A percentile compares a stretch with the other conserved stretches of the same genome.
Conservation (phyloP, 2,888 invertebrate genomes). For the Tachystola acroxantha region DNA sequence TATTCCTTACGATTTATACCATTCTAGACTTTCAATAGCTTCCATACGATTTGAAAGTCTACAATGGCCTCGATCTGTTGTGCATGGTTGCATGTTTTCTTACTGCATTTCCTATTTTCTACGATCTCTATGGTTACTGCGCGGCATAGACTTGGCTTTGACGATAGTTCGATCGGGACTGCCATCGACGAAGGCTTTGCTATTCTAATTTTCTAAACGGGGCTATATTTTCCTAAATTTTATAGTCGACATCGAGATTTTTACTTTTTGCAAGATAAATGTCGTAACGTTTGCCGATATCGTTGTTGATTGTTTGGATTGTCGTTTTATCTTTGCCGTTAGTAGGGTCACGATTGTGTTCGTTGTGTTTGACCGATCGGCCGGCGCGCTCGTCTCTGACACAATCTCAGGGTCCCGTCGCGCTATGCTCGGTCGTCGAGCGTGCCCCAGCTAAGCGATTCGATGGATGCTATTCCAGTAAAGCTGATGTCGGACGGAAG, state of each 20-base stretch:
- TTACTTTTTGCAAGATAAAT: slow-evolving; percentile 57
- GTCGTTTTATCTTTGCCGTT: slow-evolving; percentile 46
- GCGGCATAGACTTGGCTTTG: slow-evolving; percentile 76
- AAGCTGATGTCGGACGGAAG: slow-evolving; percentile 75
- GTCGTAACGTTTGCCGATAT: slow-evolving; percentile 62
- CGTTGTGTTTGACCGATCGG: slow-evolving; percentile 49
- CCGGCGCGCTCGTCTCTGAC: slow-evolving; percentile 59
- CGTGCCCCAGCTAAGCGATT: slow-evolving; percentile 67
- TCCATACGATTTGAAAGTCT: slow-evolving; percentile 36
- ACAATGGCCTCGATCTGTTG: slow-evolving; percentile 36
- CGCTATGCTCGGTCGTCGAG: slow-evolving; percentile 58
- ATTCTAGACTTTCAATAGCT: slow-evolving; percentile 44
- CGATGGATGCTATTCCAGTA: slow-evolving; percentile 76
- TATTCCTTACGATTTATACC: slow-evolving; percentile 37
- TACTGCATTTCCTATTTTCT: slow-evolving; percentile 69
- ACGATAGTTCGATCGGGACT: slow-evolving; percentile 62
- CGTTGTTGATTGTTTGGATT: slow-evolving; percentile 50
- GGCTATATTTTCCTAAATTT: slow-evolving; percentile 32
- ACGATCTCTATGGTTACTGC: slow-evolving; percentile 79
- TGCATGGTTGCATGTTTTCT: slow-evolving; percentile 71
- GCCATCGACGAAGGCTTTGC: slow-evolving; percentile 62
- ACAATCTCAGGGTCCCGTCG: slow-evolving; percentile 53
- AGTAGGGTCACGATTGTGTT: slow-evolving; percentile 50
- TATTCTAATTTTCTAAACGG: slow-evolving; percentile 38
- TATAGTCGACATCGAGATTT: slow-evolving; percentile 15